These are phyloP conservation scores for Stigmatopora nigra DNA, from an alignment of 2,113 vertebrate genomes.

Conservation along the genomic window DNA sequence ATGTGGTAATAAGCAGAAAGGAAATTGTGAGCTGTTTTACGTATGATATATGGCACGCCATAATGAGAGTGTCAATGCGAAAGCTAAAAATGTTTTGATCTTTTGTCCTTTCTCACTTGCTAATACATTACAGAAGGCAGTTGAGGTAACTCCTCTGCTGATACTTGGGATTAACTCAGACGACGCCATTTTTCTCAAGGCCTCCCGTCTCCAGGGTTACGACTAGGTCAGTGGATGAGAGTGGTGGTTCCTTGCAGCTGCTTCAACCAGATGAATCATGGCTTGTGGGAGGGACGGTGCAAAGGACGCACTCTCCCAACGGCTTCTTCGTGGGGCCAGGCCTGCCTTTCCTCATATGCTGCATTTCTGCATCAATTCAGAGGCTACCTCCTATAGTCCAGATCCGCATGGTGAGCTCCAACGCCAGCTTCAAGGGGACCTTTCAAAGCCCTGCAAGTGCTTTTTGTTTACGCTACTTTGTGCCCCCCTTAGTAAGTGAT, in stretches of 20 bases:
- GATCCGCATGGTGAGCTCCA: constrained; percentile 35
- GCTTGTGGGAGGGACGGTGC: constrained; percentile 58
- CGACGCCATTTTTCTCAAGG: constrained; percentile 64
- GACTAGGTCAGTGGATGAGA: constrained; percentile 58
- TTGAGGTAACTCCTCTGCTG: constrained; percentile 52
- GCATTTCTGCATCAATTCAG: constrained; percentile 42
- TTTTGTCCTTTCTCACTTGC: constrained; percentile 38
- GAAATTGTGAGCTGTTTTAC: constrained; percentile 24
- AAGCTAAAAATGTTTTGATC: constrained; percentile 51
- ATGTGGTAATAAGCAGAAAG: constrained; percentile 31
- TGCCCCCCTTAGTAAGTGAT: constrained; percentile 24
- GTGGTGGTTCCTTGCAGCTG: constrained; percentile 58
- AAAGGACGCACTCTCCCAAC: constrained; percentile 57
- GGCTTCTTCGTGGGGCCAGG: constrained; percentile 41
- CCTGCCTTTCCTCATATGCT: constrained; percentile 70
- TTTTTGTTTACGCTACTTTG: constrained; percentile 60
- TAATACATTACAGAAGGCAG: constrained; percentile 49
- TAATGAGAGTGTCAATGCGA: constrained; percentile 32
- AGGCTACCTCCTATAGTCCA: constrained; percentile 45
- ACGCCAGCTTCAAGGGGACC: constrained; percentile 55
- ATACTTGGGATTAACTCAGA: constrained; percentile 55
- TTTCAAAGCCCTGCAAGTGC: constrained; percentile 57
- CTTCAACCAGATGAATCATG: constrained; percentile 62
- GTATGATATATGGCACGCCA: constrained; percentile 24
- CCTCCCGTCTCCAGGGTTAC: constrained; percentile 62